Evolutionary conservation across 1,140 invertebrate genomes (phyloP).

Genomic region (Tetramorium parvispinum): DNA sequence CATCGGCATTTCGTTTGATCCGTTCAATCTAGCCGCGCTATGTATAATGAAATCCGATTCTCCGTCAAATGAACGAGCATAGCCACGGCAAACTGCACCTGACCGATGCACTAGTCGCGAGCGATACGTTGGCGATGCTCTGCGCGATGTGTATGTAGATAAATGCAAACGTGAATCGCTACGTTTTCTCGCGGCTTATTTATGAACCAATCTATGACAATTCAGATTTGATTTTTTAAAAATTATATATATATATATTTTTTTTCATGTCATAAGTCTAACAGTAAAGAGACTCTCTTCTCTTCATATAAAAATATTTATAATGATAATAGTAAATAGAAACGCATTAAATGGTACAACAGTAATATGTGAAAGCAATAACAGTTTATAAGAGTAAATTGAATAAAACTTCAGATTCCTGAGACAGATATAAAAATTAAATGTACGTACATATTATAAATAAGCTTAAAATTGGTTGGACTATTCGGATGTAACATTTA

Average conservation of each 20-base stretch:
- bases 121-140: slow-evolving; percentile 27
- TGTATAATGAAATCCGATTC: slow-evolving; percentile 72
- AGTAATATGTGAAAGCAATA: slow-evolving; percentile 10
- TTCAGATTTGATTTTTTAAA: slow-evolving; percentile 1
- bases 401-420: slow-evolving; percentile 20
- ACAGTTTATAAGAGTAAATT: not conserved
- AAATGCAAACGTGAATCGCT: slow-evolving; percentile 23
- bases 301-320: not conserved
- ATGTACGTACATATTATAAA: slow-evolving; percentile 14
- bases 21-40: slow-evolving; percentile 68
- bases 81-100: slow-evolving; percentile 55
- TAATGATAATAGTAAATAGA: not conserved
- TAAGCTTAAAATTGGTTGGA: slow-evolving; percentile 31
- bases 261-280: not conserved
- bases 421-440: slow-evolving; percentile 31
- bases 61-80: slow-evolving; percentile 58
- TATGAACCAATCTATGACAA: slow-evolving; percentile 8
- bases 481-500: slow-evolving; percentile 25
- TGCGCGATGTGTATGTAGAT: slow-evolving; percentile 18
- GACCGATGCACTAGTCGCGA: slow-evolving; percentile 37
- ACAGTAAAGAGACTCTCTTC: not conserved
- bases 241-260: not conserved
- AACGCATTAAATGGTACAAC: not conserved
- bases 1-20: slow-evolving; percentile 69
- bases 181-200: slow-evolving; percentile 33